These are phyloP conservation scores for Teleogryllus oceanicus DNA, from an alignment of 2,888 invertebrate genomes.

Conservation along the genomic window DNA sequence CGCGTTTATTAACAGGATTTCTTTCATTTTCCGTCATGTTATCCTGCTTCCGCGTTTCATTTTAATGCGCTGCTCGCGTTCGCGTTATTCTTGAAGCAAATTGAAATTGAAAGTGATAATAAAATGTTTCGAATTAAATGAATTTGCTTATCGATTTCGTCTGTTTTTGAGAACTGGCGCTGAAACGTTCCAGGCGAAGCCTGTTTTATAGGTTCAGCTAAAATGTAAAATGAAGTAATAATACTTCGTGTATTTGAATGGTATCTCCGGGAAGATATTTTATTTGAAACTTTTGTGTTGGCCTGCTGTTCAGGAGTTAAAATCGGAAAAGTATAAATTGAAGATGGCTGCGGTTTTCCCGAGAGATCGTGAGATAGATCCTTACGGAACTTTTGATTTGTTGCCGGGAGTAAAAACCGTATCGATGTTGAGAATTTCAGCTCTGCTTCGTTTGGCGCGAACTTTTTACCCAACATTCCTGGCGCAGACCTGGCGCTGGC, in stretches of 20 bases:
- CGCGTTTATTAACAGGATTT: no score
- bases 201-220: not conserved
- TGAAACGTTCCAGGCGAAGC: not conserved
- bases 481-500: not conserved
- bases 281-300: not conserved
- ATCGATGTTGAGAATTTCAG: slow-evolving; percentile 18
- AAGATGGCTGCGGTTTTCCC: slow-evolving; percentile 18
- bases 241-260: slow-evolving; percentile 18
- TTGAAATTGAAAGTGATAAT: not conserved
- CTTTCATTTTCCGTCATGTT: no score
- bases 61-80: no score
- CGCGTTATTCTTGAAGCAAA: no score
- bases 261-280: not conserved
- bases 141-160: not conserved
- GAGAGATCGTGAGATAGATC: not conserved
- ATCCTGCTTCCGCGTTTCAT: no score
- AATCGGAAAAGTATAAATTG: slow-evolving; percentile 2
- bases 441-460: not conserved
- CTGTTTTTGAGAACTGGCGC: not conserved
- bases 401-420: slow-evolving; percentile 3
- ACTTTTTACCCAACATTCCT: not conserved
- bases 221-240: slow-evolving; percentile 18
- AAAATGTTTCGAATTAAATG: not conserved
- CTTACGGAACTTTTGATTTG: slow-evolving; percentile 18
- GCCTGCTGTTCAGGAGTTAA: not conserved